These are phyloP conservation scores for Hylaeus volcanicus DNA, from an alignment of 1,140 invertebrate species.

Conservation along the genomic window DNA sequence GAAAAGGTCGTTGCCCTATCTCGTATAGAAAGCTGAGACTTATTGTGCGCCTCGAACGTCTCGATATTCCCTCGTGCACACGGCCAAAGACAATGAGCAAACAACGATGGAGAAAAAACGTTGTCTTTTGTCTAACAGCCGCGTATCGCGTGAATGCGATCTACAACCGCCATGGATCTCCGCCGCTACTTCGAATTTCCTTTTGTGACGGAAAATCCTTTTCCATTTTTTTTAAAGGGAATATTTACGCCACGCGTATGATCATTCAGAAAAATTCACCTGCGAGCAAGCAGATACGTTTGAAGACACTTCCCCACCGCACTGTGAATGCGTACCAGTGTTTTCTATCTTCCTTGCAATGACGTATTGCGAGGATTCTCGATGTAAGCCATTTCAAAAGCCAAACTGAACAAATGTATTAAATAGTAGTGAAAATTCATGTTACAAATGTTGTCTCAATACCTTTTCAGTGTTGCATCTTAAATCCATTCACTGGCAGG, in stretches of 20 bases:
- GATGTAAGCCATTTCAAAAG: too few species aligned
- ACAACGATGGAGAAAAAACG: not conserved
- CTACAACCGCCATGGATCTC: not conserved
- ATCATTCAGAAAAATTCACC: not conserved
- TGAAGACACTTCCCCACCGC: constrained; percentile 15
- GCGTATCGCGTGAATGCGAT: not conserved
- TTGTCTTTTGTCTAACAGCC: constrained; percentile 2
- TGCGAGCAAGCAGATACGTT: not conserved
- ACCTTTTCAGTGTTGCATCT: too few species aligned
- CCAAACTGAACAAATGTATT: too few species aligned
- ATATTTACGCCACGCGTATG: not conserved
- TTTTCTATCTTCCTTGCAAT: not conserved
- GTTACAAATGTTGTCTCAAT: too few species aligned
- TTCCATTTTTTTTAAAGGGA: not conserved
- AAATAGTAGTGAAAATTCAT: too few species aligned
- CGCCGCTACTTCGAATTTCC: not conserved
- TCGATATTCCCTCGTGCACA: not conserved
- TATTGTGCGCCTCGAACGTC: not conserved
- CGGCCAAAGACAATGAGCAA: constrained; percentile 1
- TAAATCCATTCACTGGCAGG: too few species aligned
- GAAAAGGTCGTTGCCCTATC: not conserved
- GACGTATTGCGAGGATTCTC: not conserved
- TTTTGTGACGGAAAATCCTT: not conserved
- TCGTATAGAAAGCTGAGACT: not conserved
- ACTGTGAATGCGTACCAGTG: not conserved